These are phyloP conservation scores for Drosophila sturtevanti DNA, from an alignment of 1,140 invertebrate genomes.

Conservation along the genomic window DNA sequence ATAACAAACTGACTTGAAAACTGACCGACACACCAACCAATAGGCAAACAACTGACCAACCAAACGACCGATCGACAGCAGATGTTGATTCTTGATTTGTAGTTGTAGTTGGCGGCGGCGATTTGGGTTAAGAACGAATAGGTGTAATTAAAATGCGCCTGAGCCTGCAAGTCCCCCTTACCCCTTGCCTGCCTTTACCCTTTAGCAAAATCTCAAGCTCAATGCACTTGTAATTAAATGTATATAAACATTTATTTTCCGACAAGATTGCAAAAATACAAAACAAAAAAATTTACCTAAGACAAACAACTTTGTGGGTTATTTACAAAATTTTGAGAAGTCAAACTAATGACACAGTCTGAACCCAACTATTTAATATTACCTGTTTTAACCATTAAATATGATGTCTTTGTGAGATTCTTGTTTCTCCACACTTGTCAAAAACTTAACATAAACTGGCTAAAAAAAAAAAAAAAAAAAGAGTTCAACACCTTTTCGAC, in stretches of 20 bases:
- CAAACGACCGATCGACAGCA: slow-evolving; percentile 23
- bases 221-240: slow-evolving; percentile 76
- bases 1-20: slow-evolving; percentile 41
- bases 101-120: slow-evolving; percentile 18
- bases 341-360: slow-evolving; percentile 55
- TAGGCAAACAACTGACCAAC: slow-evolving; percentile 17
- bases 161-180: slow-evolving; percentile 16
- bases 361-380: slow-evolving; percentile 33
- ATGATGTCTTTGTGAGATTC: slow-evolving; percentile 5
- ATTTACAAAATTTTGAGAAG: slow-evolving; percentile 25
- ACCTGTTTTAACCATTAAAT: slow-evolving; percentile 65
- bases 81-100: slow-evolving; percentile 36
- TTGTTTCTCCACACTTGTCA: slow-evolving; percentile 53
- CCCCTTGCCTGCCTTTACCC: too few species aligned
- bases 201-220: slow-evolving; percentile 22
- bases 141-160: slow-evolving; percentile 72
- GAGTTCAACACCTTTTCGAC: slow-evolving; percentile 69
- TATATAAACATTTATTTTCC: slow-evolving; percentile 78
- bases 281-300: slow-evolving; percentile 62
- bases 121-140: slow-evolving; percentile 78
- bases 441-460: slow-evolving; percentile 7
- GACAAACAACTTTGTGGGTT: slow-evolving; percentile 32
- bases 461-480: slow-evolving; percentile 56
- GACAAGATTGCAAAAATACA: slow-evolving; percentile 57
- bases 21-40: slow-evolving; percentile 13